A percentile compares a stretch with the other conserved stretches of the same genome.
These are phyloP conservation scores for Emys orbicularis DNA, from an alignment of 2,797 vertebrate species.

Conservation along the genomic window DNA sequence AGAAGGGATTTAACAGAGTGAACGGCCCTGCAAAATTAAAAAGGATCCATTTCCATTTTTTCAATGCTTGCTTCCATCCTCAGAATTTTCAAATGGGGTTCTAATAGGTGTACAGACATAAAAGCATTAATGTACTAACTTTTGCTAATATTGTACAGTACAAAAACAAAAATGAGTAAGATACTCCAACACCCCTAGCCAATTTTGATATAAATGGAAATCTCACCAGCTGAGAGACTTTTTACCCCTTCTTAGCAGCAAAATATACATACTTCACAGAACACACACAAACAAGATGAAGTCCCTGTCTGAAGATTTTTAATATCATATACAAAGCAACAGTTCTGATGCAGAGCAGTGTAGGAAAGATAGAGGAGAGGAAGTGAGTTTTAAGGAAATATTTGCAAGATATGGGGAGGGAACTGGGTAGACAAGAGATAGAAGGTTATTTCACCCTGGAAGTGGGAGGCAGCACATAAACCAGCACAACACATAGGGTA, in stretches of 20 bases:
- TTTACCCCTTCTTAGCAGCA: background rate
- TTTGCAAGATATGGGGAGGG: fast-evolving
- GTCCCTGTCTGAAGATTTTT: fast-evolving
- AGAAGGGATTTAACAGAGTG: background rate
- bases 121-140: background rate
- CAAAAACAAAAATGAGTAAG: fast-evolving
- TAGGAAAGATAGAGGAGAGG: background rate
- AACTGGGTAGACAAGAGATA: background rate
- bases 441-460: background rate
- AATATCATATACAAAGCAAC: background rate
- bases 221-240: background rate
- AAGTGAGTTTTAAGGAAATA: fast-evolving
- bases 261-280: background rate
- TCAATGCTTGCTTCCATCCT: background rate
- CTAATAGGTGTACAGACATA: background rate
- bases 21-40: background rate
- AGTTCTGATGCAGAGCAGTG: background rate
- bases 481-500: background rate
- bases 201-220: background rate
- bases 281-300: fast-evolving
- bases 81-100: background rate
- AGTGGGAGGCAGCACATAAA: background rate
- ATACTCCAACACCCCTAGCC: background rate
- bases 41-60: background rate
- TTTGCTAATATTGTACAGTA: background rate